These are phyloP conservation scores for Tinamus guttatus DNA, from an alignment of 2,113 vertebrate species.

Conservation along the genomic window DNA sequence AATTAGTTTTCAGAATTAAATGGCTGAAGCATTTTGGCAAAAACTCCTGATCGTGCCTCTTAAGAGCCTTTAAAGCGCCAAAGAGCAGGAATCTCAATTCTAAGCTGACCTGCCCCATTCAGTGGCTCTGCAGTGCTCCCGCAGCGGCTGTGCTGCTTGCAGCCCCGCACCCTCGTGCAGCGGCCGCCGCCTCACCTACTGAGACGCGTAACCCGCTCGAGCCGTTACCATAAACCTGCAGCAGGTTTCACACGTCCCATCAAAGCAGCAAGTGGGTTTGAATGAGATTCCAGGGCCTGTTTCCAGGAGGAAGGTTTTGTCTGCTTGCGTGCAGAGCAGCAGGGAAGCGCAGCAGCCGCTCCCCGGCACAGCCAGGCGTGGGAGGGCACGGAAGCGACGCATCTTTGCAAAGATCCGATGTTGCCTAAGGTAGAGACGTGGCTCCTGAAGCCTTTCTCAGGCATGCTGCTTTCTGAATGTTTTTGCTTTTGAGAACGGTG, in stretches of 20 bases:
- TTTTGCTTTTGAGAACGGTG: not conserved
- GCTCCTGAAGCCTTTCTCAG: conserved; percentile 4
- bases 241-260: conserved; percentile 47
- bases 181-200: conserved; percentile 38
- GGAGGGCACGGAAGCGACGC: not conserved
- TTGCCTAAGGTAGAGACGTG: not conserved
- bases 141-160: not conserved
- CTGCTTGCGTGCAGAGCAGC: not conserved
- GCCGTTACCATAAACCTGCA: not conserved
- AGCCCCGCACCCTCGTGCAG: not conserved
- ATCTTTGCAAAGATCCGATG: conserved; percentile 7
- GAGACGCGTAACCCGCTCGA: not conserved
- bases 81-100: not conserved
- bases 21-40: conserved; percentile 59
- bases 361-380: conserved; percentile 21
- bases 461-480: not conserved
- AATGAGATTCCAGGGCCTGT: conserved; percentile 55
- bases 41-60: conserved; percentile 4
- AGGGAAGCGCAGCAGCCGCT: conserved; percentile 33
- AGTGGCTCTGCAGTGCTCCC: not conserved
- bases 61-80: not conserved
- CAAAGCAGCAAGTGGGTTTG: conserved; percentile 23
- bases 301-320: conserved; percentile 60
- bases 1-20: conserved; percentile 64
- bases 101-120: not conserved